Conservation (phyloP, 2,113 vertebrate species). For the Butastur rufipennis region DNA sequence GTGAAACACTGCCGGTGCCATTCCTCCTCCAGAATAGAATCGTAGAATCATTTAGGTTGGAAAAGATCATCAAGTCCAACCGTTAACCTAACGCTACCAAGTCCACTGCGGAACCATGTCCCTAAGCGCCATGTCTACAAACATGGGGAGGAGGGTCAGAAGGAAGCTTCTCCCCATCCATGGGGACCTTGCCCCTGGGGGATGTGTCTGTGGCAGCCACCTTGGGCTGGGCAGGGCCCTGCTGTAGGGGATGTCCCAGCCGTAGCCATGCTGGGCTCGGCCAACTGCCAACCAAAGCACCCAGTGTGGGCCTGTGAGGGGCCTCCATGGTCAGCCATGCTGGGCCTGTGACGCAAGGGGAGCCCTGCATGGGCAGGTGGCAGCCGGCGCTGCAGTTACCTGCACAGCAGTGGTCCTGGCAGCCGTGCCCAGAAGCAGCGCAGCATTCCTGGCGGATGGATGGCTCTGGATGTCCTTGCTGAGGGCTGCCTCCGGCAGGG, state of each 20-base stretch:
- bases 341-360: neutral
- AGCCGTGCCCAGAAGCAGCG: neutral
- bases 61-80: too few relatives aligned
- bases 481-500: neutral
- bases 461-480: neutral
- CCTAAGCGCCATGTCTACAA: neutral
- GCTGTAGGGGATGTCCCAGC: neutral
- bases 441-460: fast-evolving
- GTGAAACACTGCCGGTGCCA: neutral
- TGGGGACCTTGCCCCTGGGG: neutral
- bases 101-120: neutral
- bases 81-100: too few relatives aligned
- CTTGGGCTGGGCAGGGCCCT: too few relatives aligned
- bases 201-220: neutral
- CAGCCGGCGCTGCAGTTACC: neutral
- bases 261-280: neutral
- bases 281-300: neutral
- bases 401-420: neutral
- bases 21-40: neutral
- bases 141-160: too few relatives aligned
- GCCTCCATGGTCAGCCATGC: neutral
- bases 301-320: neutral
- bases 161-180: neutral
- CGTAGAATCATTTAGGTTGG: neutral
- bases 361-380: neutral